Evolutionary conservation across 1,140 invertebrate genomes (phyloP).

Genomic region (Stenopsyche tienmushanensis): DNA sequence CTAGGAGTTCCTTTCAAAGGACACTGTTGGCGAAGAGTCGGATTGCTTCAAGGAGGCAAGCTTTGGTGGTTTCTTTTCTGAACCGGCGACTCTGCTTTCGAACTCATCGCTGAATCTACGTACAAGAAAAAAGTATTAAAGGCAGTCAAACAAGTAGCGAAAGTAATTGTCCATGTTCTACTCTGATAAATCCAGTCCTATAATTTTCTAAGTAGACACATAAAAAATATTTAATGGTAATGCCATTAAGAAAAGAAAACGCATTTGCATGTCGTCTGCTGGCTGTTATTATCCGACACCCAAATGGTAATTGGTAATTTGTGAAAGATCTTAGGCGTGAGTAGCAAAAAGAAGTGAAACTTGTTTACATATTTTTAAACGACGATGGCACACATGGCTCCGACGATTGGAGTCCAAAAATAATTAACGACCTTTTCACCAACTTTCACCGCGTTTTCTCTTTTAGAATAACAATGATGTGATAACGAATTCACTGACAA

Average conservation of each 20-base stretch:
- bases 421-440: constrained; percentile 3
- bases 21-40: constrained; percentile 60
- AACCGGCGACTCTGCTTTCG: constrained; percentile 31
- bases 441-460: constrained; percentile 28
- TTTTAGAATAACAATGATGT: neutral
- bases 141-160: neutral
- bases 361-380: constrained; percentile 8
- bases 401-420: constrained; percentile 2
- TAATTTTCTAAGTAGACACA: too few relatives aligned
- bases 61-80: constrained; percentile 43
- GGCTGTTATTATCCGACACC: too few relatives aligned
- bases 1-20: constrained; percentile 61
- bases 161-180: too few relatives aligned
- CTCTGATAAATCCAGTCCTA: too few relatives aligned
- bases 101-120: constrained; percentile 31
- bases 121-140: neutral
- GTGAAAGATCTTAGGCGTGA: neutral
- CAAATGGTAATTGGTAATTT: too few relatives aligned
- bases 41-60: constrained; percentile 54
- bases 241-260: too few relatives aligned
- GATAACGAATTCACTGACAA: neutral
- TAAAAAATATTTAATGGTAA: too few relatives aligned
- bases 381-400: constrained; percentile 6
- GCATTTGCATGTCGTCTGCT: too few relatives aligned
- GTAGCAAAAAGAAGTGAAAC: constrained; percentile 13